phyloP scores from a whole-genome alignment of 2,113 vertebrate species.

The Aldabrachelys gigantea region DNA sequence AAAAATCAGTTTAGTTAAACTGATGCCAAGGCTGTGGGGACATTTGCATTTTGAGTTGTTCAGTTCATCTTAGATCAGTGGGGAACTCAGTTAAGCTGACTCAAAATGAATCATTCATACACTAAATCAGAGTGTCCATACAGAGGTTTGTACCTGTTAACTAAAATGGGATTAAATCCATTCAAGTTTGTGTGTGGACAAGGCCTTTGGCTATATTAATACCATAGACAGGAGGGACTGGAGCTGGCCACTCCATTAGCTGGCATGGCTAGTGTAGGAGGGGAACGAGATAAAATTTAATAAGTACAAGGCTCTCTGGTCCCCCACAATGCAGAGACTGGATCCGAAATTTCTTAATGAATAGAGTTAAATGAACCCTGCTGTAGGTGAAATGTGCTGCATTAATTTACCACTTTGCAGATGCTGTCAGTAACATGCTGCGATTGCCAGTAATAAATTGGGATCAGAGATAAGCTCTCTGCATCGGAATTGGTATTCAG shows the following conservation, averaged over 20 bases:
- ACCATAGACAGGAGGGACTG: not conserved
- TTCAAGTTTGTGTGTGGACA: not conserved
- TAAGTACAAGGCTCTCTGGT: not conserved
- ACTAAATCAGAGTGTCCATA: not conserved
- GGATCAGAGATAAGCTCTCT: not conserved
- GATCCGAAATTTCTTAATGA: not conserved
- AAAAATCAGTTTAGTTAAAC: constrained; percentile 59
- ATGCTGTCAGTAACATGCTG: accelerated
- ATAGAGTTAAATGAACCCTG: not conserved
- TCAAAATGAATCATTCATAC: not conserved
- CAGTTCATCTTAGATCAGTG: constrained; percentile 54
- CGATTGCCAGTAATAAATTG: not conserved
- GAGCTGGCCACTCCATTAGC: not conserved
- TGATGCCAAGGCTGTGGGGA: constrained; percentile 66
- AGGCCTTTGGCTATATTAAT: not conserved
- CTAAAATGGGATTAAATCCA: no score
- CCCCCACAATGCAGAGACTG: no score
- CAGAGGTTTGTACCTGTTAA: not conserved
- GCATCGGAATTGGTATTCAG: accelerated
- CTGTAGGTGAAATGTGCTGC: not conserved
- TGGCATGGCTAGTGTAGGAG: not conserved
- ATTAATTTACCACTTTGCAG: not conserved
- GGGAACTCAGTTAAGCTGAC: constrained; percentile 41
- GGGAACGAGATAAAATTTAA: not conserved
- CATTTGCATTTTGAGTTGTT: constrained; percentile 46